phyloP scores from a whole-genome alignment of 1,140 invertebrate species.

The Aphelenchoides avenae region DNA sequence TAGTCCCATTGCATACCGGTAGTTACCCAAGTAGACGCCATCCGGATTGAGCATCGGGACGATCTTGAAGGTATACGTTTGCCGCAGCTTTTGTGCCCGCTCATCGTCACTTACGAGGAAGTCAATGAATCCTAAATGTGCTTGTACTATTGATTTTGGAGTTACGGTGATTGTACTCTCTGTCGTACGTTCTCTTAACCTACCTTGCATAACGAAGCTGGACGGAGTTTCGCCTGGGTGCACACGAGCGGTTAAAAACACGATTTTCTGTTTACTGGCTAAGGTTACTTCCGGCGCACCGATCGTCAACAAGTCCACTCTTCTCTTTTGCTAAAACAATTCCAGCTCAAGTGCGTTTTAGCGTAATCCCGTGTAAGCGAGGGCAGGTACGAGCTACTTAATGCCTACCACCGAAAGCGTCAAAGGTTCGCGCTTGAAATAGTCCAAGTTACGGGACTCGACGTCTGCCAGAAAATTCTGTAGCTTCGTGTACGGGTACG shows the following conservation, averaged over 20 bases:
- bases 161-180: too few relatives aligned
- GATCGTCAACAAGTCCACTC: slow-evolving; percentile 80
- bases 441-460: slow-evolving; percentile 67
- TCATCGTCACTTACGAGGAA: slow-evolving; percentile 68
- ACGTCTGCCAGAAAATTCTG: slow-evolving; percentile 77
- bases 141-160: too few relatives aligned
- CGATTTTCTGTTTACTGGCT: slow-evolving; percentile 55
- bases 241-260: slow-evolving; percentile 73
- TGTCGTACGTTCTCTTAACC: too few relatives aligned
- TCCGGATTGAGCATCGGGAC: slow-evolving; percentile 94
- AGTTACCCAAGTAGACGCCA: slow-evolving; percentile 59
- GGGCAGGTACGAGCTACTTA: slow-evolving; percentile 58
- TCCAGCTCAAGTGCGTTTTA: neutral
- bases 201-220: slow-evolving; percentile 79
- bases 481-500: slow-evolving; percentile 85
- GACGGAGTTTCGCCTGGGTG: slow-evolving; percentile 83
- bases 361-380: slow-evolving; percentile 9
- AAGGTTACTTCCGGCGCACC: slow-evolving; percentile 62
- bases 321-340: slow-evolving; percentile 77
- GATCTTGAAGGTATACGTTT: slow-evolving; percentile 76
- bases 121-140: slow-evolving; percentile 68
- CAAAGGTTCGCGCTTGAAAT: slow-evolving; percentile 70
- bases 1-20: slow-evolving; percentile 29
- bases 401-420: slow-evolving; percentile 72
- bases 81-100: slow-evolving; percentile 68